Base-by-base conservation (phyloP, 2,113 vertebrate genomes). In the Cyphotilapia sp. region DNA sequence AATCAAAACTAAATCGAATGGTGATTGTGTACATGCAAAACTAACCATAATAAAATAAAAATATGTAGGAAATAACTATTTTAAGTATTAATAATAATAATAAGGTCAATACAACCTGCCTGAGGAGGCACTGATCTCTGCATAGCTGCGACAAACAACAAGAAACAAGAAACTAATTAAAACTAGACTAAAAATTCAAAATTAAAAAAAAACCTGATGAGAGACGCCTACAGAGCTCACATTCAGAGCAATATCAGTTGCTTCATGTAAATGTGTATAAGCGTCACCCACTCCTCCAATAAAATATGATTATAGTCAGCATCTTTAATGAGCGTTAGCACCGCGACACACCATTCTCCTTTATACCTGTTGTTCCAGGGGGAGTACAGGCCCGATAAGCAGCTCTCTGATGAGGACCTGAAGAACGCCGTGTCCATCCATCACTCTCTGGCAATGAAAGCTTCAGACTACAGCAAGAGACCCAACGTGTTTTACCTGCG, bases 371-470 rank as follows among this genome's bases (percentile, higher is more conserved):
- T n/a, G 2, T 27, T 2, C 9, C 84, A 99, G 99, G 98, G 98
- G 85, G 98, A 99, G 66, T 98, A 98, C 92, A 96, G 98, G 86
- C 97, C 97, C 0, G 98, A 98, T 61, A 98, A 98, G 90, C 97
- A 98, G 6, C 96, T 99, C 13, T 97, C 97, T 0, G 98, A 99
- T 83, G 98, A 98, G 13, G 99, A 99, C 87, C 95, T 99, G 93
- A 99, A 99, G 96, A 99, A 99, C 1, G 98, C 99, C 5, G 98
- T 99, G 90, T 99, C 98, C 94, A 98, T 99, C 95, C 99, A 99
- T 90, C 99, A 99, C 49, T 98, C 98, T 0, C 96, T 99, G 89
- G 99, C 98, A 91, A 98, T 98, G 1, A 97, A 97, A 4, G 99
- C 99, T 0, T 97, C 97, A 1, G 99, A 99, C 96, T 99, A 99